A percentile compares a stretch with the other conserved stretches of the same genome.
These are phyloP conservation scores for Misgurnus mizolepis DNA, from an alignment of 2,113 vertebrate species.

Conservation along the genomic window DNA sequence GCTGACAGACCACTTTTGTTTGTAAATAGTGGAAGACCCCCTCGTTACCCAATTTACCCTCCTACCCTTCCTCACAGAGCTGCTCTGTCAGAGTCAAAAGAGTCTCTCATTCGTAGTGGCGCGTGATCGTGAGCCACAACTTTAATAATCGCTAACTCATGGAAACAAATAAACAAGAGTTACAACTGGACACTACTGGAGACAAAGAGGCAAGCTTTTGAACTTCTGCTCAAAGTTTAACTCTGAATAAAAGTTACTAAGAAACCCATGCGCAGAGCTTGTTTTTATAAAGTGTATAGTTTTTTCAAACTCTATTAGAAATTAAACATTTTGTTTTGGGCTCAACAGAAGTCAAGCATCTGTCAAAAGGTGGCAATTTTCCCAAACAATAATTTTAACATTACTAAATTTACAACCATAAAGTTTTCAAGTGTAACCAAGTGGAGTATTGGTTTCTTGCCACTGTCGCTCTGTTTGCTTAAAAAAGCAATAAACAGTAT, in stretches of 20 bases:
- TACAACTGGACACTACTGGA: neutral
- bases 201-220: constrained; percentile 4
- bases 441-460: no score
- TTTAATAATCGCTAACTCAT: constrained; percentile 44
- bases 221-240: constrained; percentile 16
- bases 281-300: no score
- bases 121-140: constrained; percentile 37
- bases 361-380: no score
- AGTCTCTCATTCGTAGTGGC: constrained; percentile 53
- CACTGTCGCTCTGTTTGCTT: no score
- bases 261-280: neutral
- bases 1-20: constrained; percentile 66
- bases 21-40: constrained; percentile 46
- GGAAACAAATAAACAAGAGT: constrained; percentile 54
- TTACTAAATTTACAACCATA: no score
- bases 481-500: no score
- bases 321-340: no score
- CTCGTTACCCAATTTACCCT: constrained; percentile 39
- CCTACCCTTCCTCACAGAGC: constrained; percentile 61
- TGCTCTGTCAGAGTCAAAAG: constrained; percentile 60
- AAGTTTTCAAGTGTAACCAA: no score
- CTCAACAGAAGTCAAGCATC: no score
- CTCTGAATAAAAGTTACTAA: neutral
- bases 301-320: no score
- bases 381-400: no score